Evolutionary conservation across 2,888 invertebrate genomes (phyloP).

Genomic region (Linyphia triangularis): DNA sequence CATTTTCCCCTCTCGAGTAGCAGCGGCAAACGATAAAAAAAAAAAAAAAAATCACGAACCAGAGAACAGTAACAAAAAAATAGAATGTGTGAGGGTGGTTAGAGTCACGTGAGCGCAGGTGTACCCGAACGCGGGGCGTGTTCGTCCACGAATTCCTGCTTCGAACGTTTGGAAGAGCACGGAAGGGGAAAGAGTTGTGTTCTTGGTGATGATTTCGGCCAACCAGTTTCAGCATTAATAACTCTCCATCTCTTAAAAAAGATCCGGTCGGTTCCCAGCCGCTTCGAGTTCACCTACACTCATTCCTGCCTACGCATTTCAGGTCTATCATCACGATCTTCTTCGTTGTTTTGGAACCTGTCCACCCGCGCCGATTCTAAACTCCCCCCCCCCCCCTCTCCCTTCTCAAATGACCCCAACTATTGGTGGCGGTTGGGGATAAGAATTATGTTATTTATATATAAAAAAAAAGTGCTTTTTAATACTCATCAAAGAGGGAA

Average conservation of each 20-base stretch:
- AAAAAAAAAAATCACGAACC: neutral
- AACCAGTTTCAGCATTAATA: conserved; percentile 59
- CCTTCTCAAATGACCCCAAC: neutral
- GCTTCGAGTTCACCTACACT: conserved; percentile 67
- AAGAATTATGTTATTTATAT: conserved; percentile 2
- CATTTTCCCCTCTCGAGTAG: neutral
- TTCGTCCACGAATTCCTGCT: conserved; percentile 56
- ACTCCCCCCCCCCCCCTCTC: neutral
- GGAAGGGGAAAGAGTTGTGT: conserved; percentile 53
- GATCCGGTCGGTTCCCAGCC: conserved; percentile 68
- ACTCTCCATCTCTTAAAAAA: conserved; percentile 51
- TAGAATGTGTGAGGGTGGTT: conserved; percentile 41
- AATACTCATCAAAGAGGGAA: neutral
- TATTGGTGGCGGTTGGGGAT: neutral
- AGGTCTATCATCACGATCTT: conserved; percentile 57
- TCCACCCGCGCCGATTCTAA: conserved; percentile 12
- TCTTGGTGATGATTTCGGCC: conserved; percentile 22
- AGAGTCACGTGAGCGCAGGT: conserved; percentile 61
- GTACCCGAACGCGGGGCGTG: conserved; percentile 51
- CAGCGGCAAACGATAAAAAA: conserved; percentile 21
- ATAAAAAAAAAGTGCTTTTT: neutral
- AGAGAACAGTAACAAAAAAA: conserved; percentile 1
- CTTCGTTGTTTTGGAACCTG: neutral
- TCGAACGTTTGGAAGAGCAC: neutral
- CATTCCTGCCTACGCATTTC: conserved; percentile 53